A percentile compares a stretch with the other conserved stretches of the same genome.
Evolutionary conservation across 2,797 vertebrate genomes (phyloP).

Genomic region (Ammospiza maritima): DNA sequence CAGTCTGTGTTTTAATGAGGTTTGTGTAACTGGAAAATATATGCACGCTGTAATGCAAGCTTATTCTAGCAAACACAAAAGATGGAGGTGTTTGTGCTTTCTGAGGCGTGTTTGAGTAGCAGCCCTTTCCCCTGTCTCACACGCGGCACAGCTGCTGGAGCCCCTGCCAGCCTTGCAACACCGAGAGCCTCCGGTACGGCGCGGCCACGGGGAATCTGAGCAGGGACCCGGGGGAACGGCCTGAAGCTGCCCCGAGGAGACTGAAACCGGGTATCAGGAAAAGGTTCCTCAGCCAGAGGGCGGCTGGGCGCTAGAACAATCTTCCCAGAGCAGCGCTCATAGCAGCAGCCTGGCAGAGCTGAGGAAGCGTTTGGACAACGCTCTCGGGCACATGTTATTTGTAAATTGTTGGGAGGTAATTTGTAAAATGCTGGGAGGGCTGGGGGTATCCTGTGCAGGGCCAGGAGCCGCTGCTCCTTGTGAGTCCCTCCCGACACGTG

Average conservation of each 20-base stretch:
- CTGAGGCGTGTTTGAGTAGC: neutral
- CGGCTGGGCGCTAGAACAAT: neutral
- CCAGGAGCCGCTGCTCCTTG: rapidly evolving
- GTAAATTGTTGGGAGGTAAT: no score
- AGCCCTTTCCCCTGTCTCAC: neutral
- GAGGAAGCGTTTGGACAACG: neutral
- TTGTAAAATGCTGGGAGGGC: neutral
- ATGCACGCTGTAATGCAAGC: rapidly evolving
- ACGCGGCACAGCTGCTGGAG: rapidly evolving
- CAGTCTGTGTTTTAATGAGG: neutral
- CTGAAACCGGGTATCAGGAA: rapidly evolving
- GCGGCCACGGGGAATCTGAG: rapidly evolving
- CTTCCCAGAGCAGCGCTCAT: neutral
- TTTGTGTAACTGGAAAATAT: neutral
- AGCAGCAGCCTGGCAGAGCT: neutral
- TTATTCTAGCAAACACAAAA: neutral
- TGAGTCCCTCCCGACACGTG: rapidly evolving
- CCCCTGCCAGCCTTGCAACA: neutral
- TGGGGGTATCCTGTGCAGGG: neutral
- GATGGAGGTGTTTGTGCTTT: neutral
- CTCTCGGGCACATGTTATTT: neutral
- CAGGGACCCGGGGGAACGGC: rapidly evolving
- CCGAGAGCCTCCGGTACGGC: rapidly evolving
- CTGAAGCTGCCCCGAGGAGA: neutral
- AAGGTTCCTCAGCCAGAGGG: neutral